Base-by-base conservation (phyloP, 2,797 vertebrate genomes). In the Synanceia verrucosa region DNA sequence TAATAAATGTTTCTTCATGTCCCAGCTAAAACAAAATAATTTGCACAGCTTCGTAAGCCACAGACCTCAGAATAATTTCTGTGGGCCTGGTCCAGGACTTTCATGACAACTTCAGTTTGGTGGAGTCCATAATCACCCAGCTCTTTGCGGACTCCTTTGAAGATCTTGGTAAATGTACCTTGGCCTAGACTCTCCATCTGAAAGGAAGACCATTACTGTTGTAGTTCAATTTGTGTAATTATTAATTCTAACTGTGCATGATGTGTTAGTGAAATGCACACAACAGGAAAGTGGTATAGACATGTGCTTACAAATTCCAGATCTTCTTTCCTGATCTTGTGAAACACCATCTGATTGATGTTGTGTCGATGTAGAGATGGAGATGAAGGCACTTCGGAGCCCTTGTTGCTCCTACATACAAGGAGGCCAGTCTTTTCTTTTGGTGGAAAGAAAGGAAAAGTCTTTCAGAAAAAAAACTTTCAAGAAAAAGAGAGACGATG, bases 331-430 rank as follows among this genome's bases (percentile, higher is more conserved):
- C 93, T 96, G 84, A 99, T 99, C 91, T 97, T 99, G 94, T 99
- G 97, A 91, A 99, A 99, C 76, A 99, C 96, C 98, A 99, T 99
- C 82, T 98, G 98, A 89, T 93, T 98, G 89, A 98, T 91, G 82
- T 96, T 97, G 76, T 95, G 96, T 50, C 94, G 96, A 70, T 96
- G 94, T 11, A 95, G 86, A 0, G 94, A 94, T 5, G 97, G 96
- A 19, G 97, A 97, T 2, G 90, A 86, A 59, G 94, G 93, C 59
- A 96, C 87, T 31, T 98, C 97, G 48, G 95, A 95, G 72, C 92
- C 83, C 16, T 94, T 94, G 88, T 96, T 97, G 84, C 94, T 98
- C 87, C 98, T 95, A 83, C 96, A 96, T 64, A 99, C 93, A 3
- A 99, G 91, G 66, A 99, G 94, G 86, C 98, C 97, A 21, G 97